Evolutionary conservation across 2,113 vertebrate species (phyloP).

Genomic region (Podocnemis expansa): DNA sequence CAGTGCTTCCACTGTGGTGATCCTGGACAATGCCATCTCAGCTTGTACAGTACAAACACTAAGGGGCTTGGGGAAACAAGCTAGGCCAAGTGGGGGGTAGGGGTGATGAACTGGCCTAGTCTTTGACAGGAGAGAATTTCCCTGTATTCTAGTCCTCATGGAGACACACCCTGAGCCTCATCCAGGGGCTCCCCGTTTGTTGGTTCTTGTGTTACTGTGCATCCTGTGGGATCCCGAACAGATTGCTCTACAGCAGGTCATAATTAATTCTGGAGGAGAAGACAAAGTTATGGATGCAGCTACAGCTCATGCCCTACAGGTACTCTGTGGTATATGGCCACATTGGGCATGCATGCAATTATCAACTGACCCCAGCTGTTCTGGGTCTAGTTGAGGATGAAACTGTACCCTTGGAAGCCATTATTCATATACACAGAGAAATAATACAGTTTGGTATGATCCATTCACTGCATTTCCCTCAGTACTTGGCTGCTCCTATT

Average conservation of each 20-base stretch:
- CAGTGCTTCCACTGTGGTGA: not conserved
- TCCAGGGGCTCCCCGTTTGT: not conserved
- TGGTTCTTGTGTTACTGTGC: not conserved
- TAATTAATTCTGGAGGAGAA: not conserved
- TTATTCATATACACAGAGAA: not conserved
- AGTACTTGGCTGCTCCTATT: not conserved
- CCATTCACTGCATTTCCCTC: not conserved
- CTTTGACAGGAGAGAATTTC: not conserved
- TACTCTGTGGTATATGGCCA: not conserved
- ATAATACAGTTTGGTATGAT: not conserved
- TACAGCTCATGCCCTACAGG: not conserved
- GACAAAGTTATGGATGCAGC: not conserved
- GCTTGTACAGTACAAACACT: not conserved
- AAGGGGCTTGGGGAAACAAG: not conserved
- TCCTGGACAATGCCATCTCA: not conserved
- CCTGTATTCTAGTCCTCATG: not conserved
- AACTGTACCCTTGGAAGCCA: not conserved
- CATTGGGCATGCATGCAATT: not conserved
- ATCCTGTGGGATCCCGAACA: not conserved
- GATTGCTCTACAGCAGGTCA: not conserved
- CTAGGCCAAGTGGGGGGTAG: not conserved
- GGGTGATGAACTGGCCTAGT: not conserved
- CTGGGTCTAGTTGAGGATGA: not conserved
- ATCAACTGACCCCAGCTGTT: not conserved
- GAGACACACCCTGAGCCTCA: not conserved